Conservation (phyloP, 2,113 vertebrate species). For the Zosterops lateralis region DNA sequence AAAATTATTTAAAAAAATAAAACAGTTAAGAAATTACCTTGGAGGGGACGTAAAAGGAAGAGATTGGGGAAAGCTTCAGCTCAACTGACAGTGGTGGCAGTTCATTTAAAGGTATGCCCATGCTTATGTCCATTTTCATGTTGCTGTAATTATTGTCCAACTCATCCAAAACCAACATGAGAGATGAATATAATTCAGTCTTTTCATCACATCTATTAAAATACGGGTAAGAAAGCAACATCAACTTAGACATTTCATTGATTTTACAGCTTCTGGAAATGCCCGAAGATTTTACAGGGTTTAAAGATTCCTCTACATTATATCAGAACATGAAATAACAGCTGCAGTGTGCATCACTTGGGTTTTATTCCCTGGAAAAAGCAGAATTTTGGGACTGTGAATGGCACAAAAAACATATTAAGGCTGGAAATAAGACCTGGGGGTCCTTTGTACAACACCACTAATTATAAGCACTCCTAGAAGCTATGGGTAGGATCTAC, state of each 20-base stretch:
- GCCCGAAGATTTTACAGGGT: background rate
- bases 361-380: background rate
- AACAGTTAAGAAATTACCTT: background rate
- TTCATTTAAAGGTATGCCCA: constrained; percentile 50
- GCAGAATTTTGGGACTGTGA: background rate
- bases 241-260: background rate
- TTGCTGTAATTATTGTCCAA: constrained; percentile 52
- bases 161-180: constrained; percentile 39
- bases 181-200: constrained; percentile 15
- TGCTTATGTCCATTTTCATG: constrained; percentile 48
- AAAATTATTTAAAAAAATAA: background rate
- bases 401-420: background rate
- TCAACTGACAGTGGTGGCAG: constrained; percentile 65
- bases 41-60: background rate
- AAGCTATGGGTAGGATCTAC: background rate
- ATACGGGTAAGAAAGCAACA: background rate
- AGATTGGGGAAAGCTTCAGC: constrained; percentile 5
- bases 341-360: background rate
- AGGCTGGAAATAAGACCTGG: background rate
- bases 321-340: background rate
- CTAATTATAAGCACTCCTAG: background rate
- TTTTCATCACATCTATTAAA: constrained; percentile 38
- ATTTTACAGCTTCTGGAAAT: background rate
- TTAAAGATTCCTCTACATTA: background rate
- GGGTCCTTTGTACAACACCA: background rate